Percentiles rank a stretch among this genome's conserved stretches.
Conservation (phyloP, 2,113 vertebrate genomes). For the Solea senegalensis region DNA sequence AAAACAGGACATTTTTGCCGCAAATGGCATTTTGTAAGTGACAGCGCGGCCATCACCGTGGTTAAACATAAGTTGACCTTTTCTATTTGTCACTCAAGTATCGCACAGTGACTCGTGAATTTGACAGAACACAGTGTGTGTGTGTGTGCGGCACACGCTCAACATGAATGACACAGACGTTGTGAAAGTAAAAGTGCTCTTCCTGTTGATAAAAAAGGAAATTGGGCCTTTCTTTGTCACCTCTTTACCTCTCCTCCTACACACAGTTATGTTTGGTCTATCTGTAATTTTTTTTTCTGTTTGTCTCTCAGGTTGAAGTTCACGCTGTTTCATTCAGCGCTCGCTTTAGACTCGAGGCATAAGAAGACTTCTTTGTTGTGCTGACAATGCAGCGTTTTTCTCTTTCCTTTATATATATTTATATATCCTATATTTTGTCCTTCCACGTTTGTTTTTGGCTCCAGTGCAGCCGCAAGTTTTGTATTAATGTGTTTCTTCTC, state of each 20-base stretch:
- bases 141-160: not conserved
- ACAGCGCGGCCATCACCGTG: conserved; percentile 31
- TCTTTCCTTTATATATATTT: too few species aligned
- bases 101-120: conserved; percentile 34
- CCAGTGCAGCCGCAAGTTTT: too few species aligned
- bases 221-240: too few species aligned
- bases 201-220: too few species aligned
- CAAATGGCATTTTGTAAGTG: conserved; percentile 44
- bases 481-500: too few species aligned
- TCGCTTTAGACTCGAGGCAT: not conserved
- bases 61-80: conserved; percentile 61
- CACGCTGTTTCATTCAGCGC: not conserved
- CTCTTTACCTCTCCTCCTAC: too few species aligned
- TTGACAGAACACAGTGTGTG: not conserved
- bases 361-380: not conserved
- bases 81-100: conserved; percentile 44
- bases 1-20: conserved; percentile 35
- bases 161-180: conserved; percentile 15
- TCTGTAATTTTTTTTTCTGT: too few species aligned
- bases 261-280: too few species aligned
- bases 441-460: too few species aligned
- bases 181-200: not conserved
- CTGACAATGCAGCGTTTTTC: not conserved
- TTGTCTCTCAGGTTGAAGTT: not conserved
- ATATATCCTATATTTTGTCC: too few species aligned